Evolutionary conservation across 2,888 invertebrate genomes (phyloP), one percentile per base, ranked within the genome.

Genomic region (Callyntrura guangdongensis): DNA sequence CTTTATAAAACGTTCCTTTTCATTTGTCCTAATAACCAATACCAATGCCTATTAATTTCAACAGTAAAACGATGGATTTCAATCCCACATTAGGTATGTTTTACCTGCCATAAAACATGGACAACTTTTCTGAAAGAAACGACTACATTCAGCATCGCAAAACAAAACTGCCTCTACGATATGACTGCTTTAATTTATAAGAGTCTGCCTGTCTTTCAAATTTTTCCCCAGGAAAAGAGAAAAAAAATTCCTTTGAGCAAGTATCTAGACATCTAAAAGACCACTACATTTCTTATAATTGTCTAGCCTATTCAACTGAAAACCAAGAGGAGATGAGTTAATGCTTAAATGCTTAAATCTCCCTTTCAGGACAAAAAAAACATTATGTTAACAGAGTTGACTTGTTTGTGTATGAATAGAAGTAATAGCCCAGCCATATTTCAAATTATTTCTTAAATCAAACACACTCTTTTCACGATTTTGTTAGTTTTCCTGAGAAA

Each of bases 381-480:
- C 6, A n/a, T n/a, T n/a, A n/a, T n/a, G n/a, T n/a, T n/a, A n/a
- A n/a, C n/a, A n/a, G n/a, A n/a, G n/a, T n/a, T n/a, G n/a, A n/a
- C n/a, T n/a, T 45, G 64, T 22, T 84, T 36, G 47, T n/a, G n/a
- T 53, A 53, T 53, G 84, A 56, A 67, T 82, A 17, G 59, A 49
- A n/a, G 56, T 86, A 88, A 88, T 88, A 77, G 82, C 59, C 49
- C 12, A 25, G 67, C 83, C 83, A 89, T 89, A 83, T 89, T 89
- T 89, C 83, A 89, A 89, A 56, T 83, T 79, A 72, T 79, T 67
- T 67, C 79, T 79, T 79, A 87, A 79, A 87, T 79, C 79, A 87
- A 79, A 87, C 17, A 64, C 49, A 61, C n/a, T 61, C n/a, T 53
- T 61, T 82, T 82, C 77, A 77, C 74, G 22, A 72, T 36, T 74